These are phyloP conservation scores for Tachina fera DNA, from an alignment of 2,888 invertebrate species.

Conservation along the genomic window DNA sequence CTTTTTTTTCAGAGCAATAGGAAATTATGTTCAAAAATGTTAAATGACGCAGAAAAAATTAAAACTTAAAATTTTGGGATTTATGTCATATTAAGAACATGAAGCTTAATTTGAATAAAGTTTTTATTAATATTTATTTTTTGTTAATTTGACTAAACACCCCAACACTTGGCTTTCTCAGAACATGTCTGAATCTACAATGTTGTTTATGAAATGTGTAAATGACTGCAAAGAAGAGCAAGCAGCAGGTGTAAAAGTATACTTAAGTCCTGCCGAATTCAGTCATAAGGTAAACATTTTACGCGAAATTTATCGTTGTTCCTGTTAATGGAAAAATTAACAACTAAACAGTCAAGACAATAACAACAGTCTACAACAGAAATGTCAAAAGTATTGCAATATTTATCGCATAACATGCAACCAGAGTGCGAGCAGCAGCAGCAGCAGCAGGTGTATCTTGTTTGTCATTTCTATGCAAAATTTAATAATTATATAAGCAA, in stretches of 20 bases:
- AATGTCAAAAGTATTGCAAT: constrained; percentile 37
- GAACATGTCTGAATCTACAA: background rate
- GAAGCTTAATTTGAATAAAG: no score
- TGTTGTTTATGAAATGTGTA: background rate
- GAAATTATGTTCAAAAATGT: background rate
- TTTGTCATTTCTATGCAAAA: constrained; percentile 28
- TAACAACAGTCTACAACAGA: background rate
- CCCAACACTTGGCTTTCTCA: background rate
- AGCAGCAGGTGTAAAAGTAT: constrained; percentile 32
- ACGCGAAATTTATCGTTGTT: background rate
- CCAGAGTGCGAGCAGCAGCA: background rate
- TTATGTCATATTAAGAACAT: no score
- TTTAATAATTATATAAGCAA: constrained; percentile 22
- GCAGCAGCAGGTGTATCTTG: constrained; percentile 42
- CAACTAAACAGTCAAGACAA: constrained; percentile 18
- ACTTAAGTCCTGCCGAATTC: constrained; percentile 13
- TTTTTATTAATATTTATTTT: no score
- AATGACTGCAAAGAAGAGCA: background rate
- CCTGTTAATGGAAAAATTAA: constrained; percentile 3
- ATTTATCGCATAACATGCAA: constrained; percentile 24
- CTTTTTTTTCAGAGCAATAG: background rate
- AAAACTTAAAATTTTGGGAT: background rate
- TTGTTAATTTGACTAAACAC: background rate
- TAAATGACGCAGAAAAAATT: background rate
- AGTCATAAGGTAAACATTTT: constrained; percentile 12